A percentile compares a stretch with the other conserved stretches of the same genome.
phyloP scores from a whole-genome alignment of 1,140 invertebrate species.

The Chymomyza costata region DNA sequence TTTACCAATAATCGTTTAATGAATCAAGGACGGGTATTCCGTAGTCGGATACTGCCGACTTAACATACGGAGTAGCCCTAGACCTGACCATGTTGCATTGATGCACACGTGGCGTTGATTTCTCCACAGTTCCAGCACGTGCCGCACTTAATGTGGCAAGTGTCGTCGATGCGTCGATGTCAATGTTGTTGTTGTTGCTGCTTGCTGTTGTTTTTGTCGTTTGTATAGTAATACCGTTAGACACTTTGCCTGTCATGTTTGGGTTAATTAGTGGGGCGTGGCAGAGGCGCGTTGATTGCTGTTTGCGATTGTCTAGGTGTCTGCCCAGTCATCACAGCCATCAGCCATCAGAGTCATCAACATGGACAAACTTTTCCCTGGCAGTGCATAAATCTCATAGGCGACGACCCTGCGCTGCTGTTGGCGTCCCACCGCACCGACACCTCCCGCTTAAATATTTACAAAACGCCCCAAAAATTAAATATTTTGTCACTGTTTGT shows the following conservation, averaged over 20 bases:
- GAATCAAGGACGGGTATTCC: no score
- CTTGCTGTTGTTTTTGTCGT: no score
- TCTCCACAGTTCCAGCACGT: conserved; percentile 36
- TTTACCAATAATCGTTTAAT: no score
- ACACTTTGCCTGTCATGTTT: conserved; percentile 59
- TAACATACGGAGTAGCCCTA: no score
- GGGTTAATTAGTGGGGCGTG: conserved; percentile 70
- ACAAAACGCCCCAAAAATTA: conserved; percentile 65
- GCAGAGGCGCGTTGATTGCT: conserved; percentile 55
- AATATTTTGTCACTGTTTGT: conserved; percentile 71
- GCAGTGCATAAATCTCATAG: conserved; percentile 49
- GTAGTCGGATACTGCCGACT: no score
- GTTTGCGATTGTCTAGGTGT: conserved; percentile 52
- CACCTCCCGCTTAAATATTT: conserved; percentile 66
- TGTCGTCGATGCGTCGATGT: conserved; percentile 34
- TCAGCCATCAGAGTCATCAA: conserved; percentile 1
- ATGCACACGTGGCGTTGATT: conserved; percentile 43
- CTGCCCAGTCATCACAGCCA: conserved; percentile 44
- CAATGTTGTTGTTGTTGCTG: no score
- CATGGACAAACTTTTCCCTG: conserved; percentile 15
- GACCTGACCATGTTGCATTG: no score
- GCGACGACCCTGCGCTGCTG: conserved; percentile 28
- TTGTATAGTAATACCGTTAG: conserved; percentile 44
- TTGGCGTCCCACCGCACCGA: no score
- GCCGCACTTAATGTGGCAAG: conserved; percentile 49